Evolutionary conservation across 37 sponge, comb jelly and placozoan genomes (phyloP).

Genomic region (Crambe crambe): DNA sequence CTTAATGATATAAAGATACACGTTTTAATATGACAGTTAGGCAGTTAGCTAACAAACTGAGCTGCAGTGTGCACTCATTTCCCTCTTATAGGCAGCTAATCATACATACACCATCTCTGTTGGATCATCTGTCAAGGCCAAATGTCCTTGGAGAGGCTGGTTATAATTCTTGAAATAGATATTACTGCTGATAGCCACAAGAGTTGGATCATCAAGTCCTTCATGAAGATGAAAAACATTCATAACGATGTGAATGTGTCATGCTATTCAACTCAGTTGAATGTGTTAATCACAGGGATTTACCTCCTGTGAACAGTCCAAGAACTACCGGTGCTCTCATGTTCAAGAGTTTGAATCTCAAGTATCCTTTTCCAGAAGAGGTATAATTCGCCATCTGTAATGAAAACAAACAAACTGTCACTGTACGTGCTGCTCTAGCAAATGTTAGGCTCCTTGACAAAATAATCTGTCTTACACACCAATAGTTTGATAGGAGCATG

Average conservation of each 20-base stretch:
- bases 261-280: background rate
- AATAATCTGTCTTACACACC: too few species aligned
- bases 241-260: background rate
- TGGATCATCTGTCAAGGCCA: constrained; percentile 54
- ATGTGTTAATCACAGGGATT: too few species aligned
- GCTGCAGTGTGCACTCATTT: too few species aligned
- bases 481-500: constrained; percentile 58
- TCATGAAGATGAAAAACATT: background rate
- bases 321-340: constrained; percentile 51
- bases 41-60: too few species aligned
- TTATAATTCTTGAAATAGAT: constrained; percentile 63
- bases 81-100: too few species aligned
- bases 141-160: constrained; percentile 63
- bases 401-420: background rate
- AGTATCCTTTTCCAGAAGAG: constrained; percentile 30
- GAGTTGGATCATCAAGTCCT: constrained; percentile 33
- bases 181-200: constrained; percentile 44
- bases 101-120: constrained; percentile 63
- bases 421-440: too few species aligned
- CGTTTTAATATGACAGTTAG: too few species aligned
- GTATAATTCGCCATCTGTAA: constrained; percentile 42
- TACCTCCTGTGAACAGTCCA: constrained; percentile 65
- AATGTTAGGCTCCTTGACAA: too few species aligned
- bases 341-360: constrained; percentile 55
- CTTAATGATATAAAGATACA: too few species aligned